Evolutionary conservation across 1,140 invertebrate genomes (phyloP).

Genomic region (Neodiprion fabricii): DNA sequence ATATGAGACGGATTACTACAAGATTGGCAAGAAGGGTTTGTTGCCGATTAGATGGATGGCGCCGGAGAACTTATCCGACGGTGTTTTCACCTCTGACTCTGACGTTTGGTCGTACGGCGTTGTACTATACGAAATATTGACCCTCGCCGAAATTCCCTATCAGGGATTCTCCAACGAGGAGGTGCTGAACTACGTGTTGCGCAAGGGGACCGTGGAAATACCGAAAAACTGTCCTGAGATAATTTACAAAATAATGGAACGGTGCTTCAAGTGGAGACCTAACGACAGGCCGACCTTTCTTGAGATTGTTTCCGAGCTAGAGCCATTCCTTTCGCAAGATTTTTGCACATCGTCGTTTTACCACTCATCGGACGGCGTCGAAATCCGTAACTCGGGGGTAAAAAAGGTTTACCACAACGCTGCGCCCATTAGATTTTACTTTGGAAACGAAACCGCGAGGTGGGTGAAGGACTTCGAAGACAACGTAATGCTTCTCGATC

Average conservation of each 20-base stretch:
- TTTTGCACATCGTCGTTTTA: constrained; percentile 64
- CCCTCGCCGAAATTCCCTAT: constrained; percentile 77
- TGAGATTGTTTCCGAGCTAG: constrained; percentile 61
- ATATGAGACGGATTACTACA: constrained; percentile 79
- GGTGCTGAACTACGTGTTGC: constrained; percentile 71
- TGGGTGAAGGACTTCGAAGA: constrained; percentile 52
- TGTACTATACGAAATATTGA: constrained; percentile 80
- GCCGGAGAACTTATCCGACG: constrained; percentile 77
- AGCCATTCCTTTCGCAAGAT: constrained; percentile 52
- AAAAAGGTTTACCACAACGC: constrained; percentile 49
- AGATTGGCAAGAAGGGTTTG: constrained; percentile 68
- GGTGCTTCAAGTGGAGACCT: constrained; percentile 60
- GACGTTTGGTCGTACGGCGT: constrained; percentile 82
- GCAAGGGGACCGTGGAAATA: constrained; percentile 68
- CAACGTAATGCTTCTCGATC: constrained; percentile 48
- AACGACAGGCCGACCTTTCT: constrained; percentile 53
- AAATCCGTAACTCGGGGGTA: constrained; percentile 43
- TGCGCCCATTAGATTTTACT: constrained; percentile 46
- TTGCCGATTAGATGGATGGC: constrained; percentile 80
- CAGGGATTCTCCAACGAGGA: constrained; percentile 70
- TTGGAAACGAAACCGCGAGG: constrained; percentile 49
- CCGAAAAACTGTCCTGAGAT: constrained; percentile 62
- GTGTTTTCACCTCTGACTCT: constrained; percentile 74
- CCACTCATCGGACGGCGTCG: constrained; percentile 57
- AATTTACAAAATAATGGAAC: constrained; percentile 57